These are phyloP conservation scores for Actinia tenebrosa DNA, from an alignment of 64 coral and sea anemone species.

Conservation along the genomic window DNA sequence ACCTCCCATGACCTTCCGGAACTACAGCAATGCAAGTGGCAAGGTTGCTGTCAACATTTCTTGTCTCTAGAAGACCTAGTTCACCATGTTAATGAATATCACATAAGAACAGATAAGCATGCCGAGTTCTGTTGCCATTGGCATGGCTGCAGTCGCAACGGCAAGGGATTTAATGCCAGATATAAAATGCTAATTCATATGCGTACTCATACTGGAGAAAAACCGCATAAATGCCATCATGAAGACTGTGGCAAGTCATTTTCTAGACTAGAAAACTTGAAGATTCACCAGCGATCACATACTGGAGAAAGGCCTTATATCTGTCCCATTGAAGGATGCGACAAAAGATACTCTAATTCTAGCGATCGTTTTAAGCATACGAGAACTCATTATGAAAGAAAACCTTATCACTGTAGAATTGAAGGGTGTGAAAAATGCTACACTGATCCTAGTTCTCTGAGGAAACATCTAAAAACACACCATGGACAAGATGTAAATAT, in stretches of 20 bases:
- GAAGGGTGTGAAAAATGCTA: slow-evolving; percentile 85
- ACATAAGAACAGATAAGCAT: slow-evolving; percentile 76
- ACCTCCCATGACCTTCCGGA: slow-evolving; percentile 65
- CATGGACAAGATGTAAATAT: slow-evolving; percentile 75
- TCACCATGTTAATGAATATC: slow-evolving; percentile 87
- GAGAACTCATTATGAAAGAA: slow-evolving; percentile 90
- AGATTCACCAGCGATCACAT: slow-evolving; percentile 90
- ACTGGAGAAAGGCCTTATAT: slow-evolving; percentile 95
- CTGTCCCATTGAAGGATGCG: slow-evolving; percentile 84
- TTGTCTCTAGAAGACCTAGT: slow-evolving; percentile 94
- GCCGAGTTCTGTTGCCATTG: slow-evolving; percentile 84
- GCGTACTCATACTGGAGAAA: slow-evolving; percentile 96
- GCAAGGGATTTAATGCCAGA: slow-evolving; percentile 97
- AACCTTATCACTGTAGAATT: slow-evolving; percentile 93
- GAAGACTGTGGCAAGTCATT: slow-evolving; percentile 91
- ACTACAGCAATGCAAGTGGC: slow-evolving; percentile 91
- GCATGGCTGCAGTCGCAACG: slow-evolving; percentile 86
- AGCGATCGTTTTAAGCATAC: slow-evolving; percentile 99
- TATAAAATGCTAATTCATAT: slow-evolving; percentile 99
- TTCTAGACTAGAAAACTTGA: slow-evolving; percentile 94
- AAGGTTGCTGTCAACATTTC: slow-evolving; percentile 76
- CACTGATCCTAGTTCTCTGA: slow-evolving; percentile 92
- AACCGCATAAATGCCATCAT: slow-evolving; percentile 82
- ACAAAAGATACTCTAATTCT: slow-evolving; percentile 97
- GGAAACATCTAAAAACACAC: slow-evolving; percentile 95